Evolutionary conservation across 2,888 invertebrate genomes (phyloP).

Genomic region (Hedya salicella): DNA sequence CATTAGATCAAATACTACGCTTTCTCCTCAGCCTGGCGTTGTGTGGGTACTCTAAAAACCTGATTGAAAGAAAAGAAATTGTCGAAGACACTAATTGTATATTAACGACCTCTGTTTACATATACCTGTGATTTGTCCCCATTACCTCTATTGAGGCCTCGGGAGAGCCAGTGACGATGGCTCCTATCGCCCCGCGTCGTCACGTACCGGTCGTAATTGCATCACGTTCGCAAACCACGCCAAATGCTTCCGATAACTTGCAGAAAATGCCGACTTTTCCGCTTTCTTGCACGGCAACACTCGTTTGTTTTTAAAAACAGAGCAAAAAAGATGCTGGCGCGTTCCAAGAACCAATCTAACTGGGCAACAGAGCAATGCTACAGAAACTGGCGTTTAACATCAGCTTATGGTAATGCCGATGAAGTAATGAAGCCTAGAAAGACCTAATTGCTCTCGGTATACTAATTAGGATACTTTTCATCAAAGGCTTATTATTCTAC

Average conservation of each 20-base stretch:
- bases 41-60: constrained; percentile 2
- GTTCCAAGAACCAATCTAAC: constrained; percentile 14
- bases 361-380: background rate
- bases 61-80: constrained; percentile 4
- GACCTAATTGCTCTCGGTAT: background rate
- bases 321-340: constrained; percentile 18
- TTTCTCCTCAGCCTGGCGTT: background rate
- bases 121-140: constrained; percentile 48
- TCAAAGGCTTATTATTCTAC: too few species aligned
- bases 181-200: constrained; percentile 47
- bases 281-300: constrained; percentile 61
- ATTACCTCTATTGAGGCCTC: constrained; percentile 56
- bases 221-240: constrained; percentile 59
- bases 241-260: constrained; percentile 52
- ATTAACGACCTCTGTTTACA: constrained; percentile 33
- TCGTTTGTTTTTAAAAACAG: constrained; percentile 47
- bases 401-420: background rate
- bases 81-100: constrained; percentile 26
- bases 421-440: background rate
- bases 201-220: constrained; percentile 59
- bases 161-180: constrained; percentile 46
- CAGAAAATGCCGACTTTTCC: constrained; percentile 58
- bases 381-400: background rate
- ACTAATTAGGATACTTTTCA: too few species aligned
- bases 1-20: background rate